Conservation (phyloP, 1,140 invertebrate genomes). For the Galendromus occidentalis region DNA sequence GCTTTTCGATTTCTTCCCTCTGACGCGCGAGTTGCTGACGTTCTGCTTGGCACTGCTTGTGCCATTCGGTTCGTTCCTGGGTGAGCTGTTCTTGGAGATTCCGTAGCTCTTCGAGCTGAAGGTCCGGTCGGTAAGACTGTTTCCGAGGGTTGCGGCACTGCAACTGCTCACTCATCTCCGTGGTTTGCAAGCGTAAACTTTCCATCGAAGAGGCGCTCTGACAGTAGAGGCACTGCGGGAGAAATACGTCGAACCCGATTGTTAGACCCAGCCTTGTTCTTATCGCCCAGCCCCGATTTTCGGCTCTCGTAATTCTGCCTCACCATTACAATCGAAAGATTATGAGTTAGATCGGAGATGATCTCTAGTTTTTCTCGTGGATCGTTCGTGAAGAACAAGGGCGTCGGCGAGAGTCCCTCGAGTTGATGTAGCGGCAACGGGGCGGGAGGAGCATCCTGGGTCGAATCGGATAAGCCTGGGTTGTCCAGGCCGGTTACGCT, state of each 20-base stretch:
- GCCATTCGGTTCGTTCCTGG: constrained; percentile 56
- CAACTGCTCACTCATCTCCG: constrained; percentile 16
- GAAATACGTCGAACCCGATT: background rate
- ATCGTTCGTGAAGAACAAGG: constrained; percentile 4
- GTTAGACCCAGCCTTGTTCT: background rate
- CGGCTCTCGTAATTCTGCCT: background rate
- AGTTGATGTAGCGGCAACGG: background rate
- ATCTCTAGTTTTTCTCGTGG: constrained; percentile 2
- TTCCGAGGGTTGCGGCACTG: constrained; percentile 25
- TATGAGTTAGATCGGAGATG: constrained; percentile 3
- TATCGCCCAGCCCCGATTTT: too few relatives aligned
- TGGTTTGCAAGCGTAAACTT: constrained; percentile 23
- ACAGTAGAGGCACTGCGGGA: background rate
- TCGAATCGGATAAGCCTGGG: background rate
- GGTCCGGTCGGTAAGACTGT: constrained; percentile 39
- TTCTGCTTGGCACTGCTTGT: constrained; percentile 29
- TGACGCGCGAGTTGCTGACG: background rate
- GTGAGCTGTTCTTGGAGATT: constrained; percentile 53
- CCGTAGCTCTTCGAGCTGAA: constrained; percentile 47
- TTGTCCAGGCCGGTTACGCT: constrained; percentile 6
- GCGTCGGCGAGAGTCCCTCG: background rate
- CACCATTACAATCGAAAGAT: constrained; percentile 1
- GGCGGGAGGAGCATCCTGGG: background rate
- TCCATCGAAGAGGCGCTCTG: constrained; percentile 7
- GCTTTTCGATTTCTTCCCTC: background rate